Evolutionary conservation across 2,888 invertebrate genomes (phyloP).

Genomic region (Synergus japonicus): DNA sequence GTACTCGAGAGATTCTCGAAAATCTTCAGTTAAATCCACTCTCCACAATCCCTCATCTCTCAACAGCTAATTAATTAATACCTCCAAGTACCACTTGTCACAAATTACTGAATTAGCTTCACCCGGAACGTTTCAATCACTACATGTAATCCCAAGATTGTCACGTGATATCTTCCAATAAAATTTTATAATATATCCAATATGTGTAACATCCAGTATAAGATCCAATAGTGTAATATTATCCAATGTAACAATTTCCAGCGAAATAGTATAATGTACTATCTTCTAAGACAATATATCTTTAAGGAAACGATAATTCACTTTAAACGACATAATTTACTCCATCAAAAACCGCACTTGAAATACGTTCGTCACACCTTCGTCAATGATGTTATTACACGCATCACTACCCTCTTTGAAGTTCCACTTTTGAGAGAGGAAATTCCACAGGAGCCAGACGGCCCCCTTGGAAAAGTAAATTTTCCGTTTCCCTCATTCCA

Average conservation of each 20-base stretch:
- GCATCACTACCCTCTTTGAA: slow-evolving; percentile 17
- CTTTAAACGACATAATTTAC: neutral
- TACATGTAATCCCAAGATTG: neutral
- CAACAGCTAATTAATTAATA: slow-evolving; percentile 14
- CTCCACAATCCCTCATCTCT: slow-evolving; percentile 21
- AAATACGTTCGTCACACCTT: slow-evolving; percentile 7
- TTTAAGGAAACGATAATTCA: neutral
- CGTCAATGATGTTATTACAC: neutral
- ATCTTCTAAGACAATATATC: neutral
- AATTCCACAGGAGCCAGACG: neutral
- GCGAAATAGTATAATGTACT: neutral
- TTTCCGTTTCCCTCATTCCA: slow-evolving; percentile 14
- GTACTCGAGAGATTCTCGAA: slow-evolving; percentile 8
- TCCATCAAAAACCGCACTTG: neutral
- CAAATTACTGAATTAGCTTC: neutral
- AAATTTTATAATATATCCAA: neutral
- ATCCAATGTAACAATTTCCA: neutral
- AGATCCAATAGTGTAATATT: neutral
- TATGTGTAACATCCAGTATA: neutral
- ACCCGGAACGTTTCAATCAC: neutral
- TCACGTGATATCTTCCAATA: neutral
- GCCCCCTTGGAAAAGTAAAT: slow-evolving; percentile 13
- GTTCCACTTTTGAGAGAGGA: slow-evolving; percentile 1
- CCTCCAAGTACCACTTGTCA: neutral
- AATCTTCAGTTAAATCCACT: slow-evolving; percentile 18